These are phyloP conservation scores for Phycodurus eques DNA, from an alignment of 2,113 vertebrate species.

Conservation along the genomic window DNA sequence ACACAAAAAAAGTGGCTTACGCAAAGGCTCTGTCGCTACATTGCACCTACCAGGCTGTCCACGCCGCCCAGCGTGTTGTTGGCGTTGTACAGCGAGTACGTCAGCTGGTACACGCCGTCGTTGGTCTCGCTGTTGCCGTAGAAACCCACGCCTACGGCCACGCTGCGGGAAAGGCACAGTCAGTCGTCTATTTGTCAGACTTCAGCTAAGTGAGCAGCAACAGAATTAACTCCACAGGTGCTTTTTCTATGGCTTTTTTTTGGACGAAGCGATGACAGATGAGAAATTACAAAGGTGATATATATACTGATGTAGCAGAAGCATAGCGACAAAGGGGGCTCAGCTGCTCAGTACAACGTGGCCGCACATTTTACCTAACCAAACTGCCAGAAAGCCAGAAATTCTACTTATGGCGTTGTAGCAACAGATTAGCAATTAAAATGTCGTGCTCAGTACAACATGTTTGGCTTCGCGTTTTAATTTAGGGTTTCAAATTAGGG, in stretches of 20 bases:
- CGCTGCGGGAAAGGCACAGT: constrained; percentile 58
- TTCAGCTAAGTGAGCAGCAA: not conserved
- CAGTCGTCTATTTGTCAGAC: not conserved
- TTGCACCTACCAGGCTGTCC: constrained; percentile 84
- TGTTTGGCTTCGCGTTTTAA: no score
- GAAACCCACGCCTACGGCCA: constrained; percentile 90
- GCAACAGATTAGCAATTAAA: no score
- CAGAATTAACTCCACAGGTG: not conserved
- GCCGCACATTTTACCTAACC: no score
- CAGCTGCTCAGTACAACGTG: no score
- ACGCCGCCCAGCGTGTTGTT: constrained; percentile 89
- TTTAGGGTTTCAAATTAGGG: no score
- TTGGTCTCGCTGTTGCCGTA: constrained; percentile 98
- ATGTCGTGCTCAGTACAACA: no score
- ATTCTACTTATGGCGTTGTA: no score
- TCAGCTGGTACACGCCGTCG: constrained; percentile 90
- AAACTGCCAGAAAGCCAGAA: no score
- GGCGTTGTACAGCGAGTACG: constrained; percentile 88
- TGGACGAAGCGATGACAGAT: not conserved
- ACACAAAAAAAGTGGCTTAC: not conserved
- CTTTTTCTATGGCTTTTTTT: not conserved
- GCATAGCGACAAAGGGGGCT: no score
- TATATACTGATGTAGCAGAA: no score
- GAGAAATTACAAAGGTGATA: not conserved
- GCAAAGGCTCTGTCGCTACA: not conserved